Conservation (phyloP, 1,140 invertebrate species). For the Pinna nobilis region DNA sequence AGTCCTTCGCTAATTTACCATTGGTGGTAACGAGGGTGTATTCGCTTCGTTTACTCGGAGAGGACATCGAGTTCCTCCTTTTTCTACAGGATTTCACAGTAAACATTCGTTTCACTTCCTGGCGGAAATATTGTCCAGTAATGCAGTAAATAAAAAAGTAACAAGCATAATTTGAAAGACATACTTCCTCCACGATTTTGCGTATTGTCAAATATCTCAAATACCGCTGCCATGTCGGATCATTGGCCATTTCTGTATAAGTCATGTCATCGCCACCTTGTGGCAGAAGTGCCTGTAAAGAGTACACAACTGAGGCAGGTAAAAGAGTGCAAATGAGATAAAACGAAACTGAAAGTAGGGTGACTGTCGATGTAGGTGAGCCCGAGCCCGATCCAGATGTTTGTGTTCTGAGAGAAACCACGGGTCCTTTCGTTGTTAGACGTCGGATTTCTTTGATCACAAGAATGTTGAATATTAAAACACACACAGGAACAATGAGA, state of each 20-base stretch:
- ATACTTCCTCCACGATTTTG: constrained; percentile 66
- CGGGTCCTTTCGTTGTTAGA: constrained; percentile 55
- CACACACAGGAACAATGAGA: constrained; percentile 61
- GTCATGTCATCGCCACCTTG: constrained; percentile 31
- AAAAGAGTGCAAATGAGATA: constrained; percentile 71
- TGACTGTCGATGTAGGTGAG: constrained; percentile 68
- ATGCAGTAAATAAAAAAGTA: constrained; percentile 73
- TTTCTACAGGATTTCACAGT: too few species aligned
- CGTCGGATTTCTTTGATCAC: constrained; percentile 67
- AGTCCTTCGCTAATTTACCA: too few species aligned
- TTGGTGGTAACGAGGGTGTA: too few species aligned
- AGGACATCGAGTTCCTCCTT: too few species aligned
- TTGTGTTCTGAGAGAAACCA: constrained; percentile 42
- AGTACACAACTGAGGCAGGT: constrained; percentile 69
- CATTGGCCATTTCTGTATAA: constrained; percentile 39
- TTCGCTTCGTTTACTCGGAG: too few species aligned
- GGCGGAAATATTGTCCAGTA: constrained; percentile 68
- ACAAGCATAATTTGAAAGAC: constrained; percentile 71
- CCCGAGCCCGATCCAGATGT: constrained; percentile 33
- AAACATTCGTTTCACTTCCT: too few species aligned
- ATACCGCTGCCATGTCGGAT: constrained; percentile 62
- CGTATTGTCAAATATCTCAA: constrained; percentile 63
- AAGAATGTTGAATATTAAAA: constrained; percentile 69
- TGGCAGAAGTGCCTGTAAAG: constrained; percentile 54
- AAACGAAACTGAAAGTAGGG: constrained; percentile 71